Conservation (phyloP, 2,888 invertebrate genomes). For the Drosophila peninsularis region DNA sequence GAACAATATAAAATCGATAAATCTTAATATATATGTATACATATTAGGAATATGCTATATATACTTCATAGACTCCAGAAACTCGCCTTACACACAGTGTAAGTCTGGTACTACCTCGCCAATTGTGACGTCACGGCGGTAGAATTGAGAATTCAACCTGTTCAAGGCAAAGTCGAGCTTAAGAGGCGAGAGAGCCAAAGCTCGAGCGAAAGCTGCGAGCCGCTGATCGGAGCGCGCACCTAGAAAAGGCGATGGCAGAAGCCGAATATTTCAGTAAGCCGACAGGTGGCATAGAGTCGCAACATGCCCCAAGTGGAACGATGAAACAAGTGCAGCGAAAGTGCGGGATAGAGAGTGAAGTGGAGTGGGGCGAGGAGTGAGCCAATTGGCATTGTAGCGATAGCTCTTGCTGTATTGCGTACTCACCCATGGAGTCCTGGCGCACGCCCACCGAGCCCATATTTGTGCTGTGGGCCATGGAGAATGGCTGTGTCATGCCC, state of each 20-base stretch:
- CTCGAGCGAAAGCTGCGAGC: conserved; percentile 24
- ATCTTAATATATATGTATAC: too few relatives aligned
- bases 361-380: too few relatives aligned
- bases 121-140: conserved; percentile 10
- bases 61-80: too few relatives aligned
- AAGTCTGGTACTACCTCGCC: too few relatives aligned
- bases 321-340: background rate
- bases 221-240: conserved; percentile 16
- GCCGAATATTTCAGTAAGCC: conserved; percentile 15
- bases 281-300: conserved; percentile 1
- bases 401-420: conserved; percentile 34
- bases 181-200: conserved; percentile 9
- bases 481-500: conserved; percentile 96
- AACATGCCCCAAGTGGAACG: background rate
- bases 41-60: too few relatives aligned
- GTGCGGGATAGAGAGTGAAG: background rate
- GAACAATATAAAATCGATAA: background rate
- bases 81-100: too few relatives aligned
- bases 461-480: conserved; percentile 96
- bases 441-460: conserved; percentile 97
- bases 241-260: conserved; percentile 24
- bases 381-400: background rate
- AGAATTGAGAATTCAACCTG: background rate
- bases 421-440: conserved; percentile 93
- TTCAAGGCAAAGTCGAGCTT: conserved; percentile 10